A percentile compares a stretch with the other conserved stretches of the same genome.
Conservation (phyloP, 2,113 vertebrate species). For the Lonchura striata region DNA sequence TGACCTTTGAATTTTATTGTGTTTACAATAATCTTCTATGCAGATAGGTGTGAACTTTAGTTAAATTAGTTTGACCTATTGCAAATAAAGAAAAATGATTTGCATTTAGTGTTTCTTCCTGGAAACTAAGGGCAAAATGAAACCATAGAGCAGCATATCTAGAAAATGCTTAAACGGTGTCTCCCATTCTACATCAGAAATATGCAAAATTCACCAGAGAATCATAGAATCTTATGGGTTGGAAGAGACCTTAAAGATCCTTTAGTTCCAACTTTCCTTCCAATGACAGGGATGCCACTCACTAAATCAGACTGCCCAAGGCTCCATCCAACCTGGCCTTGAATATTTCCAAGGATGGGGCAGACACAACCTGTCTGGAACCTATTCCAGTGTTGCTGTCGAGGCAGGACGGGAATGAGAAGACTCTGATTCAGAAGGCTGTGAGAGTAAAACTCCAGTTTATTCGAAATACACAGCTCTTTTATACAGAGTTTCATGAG, state of each 20-base stretch:
- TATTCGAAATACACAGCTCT: too few relatives aligned
- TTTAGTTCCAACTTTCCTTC: background rate
- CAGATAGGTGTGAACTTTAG: conserved; percentile 39
- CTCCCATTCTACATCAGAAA: background rate
- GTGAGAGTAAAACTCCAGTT: too few relatives aligned
- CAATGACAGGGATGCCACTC: background rate
- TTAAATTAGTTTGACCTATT: conserved; percentile 58
- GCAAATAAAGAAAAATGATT: conserved; percentile 52
- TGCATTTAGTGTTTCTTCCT: conserved; percentile 30
- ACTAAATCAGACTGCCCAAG: background rate
- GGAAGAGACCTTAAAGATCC: background rate
- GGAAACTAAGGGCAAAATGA: conserved; percentile 48
- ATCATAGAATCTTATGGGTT: background rate
- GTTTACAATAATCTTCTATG: conserved; percentile 39
- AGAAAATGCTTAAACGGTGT: background rate
- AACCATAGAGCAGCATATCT: background rate
- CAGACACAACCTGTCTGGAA: background rate
- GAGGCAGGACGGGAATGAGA: too few relatives aligned
- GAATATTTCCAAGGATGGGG: background rate
- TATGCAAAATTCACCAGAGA: background rate
- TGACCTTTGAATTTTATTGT: conserved; percentile 42
- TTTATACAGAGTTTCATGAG: too few relatives aligned
- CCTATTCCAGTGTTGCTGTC: background rate
- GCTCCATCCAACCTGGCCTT: background rate
- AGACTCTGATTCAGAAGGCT: too few relatives aligned